Percentiles rank a stretch among this genome's conserved stretches.
Conservation (phyloP, 2,113 vertebrate species). For the Aramus guarauna region DNA sequence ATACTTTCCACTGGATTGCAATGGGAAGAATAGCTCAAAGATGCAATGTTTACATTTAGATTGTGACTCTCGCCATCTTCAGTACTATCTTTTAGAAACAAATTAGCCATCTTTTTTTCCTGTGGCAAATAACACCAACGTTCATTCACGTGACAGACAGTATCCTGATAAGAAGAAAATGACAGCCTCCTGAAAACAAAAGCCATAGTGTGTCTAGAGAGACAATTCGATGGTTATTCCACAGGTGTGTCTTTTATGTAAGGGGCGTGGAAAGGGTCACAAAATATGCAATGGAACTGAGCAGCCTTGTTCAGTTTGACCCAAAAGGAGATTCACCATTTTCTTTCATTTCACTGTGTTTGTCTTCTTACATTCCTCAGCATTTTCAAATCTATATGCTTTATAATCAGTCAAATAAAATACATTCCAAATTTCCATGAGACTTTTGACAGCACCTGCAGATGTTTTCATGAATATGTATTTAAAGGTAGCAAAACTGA, state of each 20-base stretch:
- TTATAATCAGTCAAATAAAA: not conserved
- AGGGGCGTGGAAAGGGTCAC: not conserved
- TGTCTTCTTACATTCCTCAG: not conserved
- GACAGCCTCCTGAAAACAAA: not conserved
- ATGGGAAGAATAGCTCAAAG: not conserved
- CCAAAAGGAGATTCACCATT: not conserved
- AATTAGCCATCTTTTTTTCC: not conserved
- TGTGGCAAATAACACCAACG: not conserved
- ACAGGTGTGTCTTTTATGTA: not conserved
- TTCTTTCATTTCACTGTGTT: not conserved
- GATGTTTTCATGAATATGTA: constrained; percentile 26
- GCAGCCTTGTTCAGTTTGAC: not conserved
- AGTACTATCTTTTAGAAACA: not conserved
- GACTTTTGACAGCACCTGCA: not conserved
- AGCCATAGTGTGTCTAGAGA: not conserved
- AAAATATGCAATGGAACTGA: not conserved
- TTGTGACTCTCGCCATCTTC: not conserved
- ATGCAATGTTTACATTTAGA: not conserved
- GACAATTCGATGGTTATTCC: not conserved
- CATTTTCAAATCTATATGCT: not conserved
- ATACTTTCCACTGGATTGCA: not conserved
- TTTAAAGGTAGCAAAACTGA: constrained; percentile 12
- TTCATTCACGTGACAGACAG: not conserved
- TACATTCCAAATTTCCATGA: not conserved
- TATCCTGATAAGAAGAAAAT: not conserved